Evolutionary conservation across 2,113 vertebrate genomes (phyloP), one percentile per base, ranked within the genome.

Genomic region (Hucho hucho): DNA sequence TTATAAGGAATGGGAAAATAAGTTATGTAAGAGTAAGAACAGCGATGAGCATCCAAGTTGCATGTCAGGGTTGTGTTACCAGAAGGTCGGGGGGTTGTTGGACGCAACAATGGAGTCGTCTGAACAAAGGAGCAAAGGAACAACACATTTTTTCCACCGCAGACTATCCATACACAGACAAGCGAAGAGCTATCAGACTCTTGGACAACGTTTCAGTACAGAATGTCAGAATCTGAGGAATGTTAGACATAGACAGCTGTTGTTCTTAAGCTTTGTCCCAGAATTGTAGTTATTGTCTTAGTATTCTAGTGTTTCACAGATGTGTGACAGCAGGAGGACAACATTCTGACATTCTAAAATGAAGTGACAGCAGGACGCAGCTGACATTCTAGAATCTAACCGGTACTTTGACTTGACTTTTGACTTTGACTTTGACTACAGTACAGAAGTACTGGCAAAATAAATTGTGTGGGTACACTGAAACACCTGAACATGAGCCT

Each of bases 191-290:
- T 88, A 81, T 69, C 79, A 80, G 65, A 26, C 18, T 28, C 79
- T 87, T 84, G 63, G 81, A 77, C 53, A 47, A 6, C 5, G 0
- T 22, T 61, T 61, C 6, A 24, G 49, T 12, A 61, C n/a, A 80
- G 82, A 90, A 90, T 63, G 5, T 64, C 18, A 79, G 82, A 90
- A 90, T 89, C 75, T 64, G 18, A 78, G 53, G 87, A 89, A 88
- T 92, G 81, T 65, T 14, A 28, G 24, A 24, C 79, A 87, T 28
- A 59, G 86, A 86, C 84, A 86, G 83, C 87, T 84, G 89, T 88
- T 88, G 70, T 71, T 83, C 68, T 64, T 70, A 87, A 84, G 86
- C 88, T 87, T 81, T 64, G 75, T 53, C 49, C 72, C 78, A 87
- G 83, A 87, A 79, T 79, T 74, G 59, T 12, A 32, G 74, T 47